Base-by-base conservation (phyloP, 2,888 invertebrate genomes). In the Cephus sareptanus region DNA sequence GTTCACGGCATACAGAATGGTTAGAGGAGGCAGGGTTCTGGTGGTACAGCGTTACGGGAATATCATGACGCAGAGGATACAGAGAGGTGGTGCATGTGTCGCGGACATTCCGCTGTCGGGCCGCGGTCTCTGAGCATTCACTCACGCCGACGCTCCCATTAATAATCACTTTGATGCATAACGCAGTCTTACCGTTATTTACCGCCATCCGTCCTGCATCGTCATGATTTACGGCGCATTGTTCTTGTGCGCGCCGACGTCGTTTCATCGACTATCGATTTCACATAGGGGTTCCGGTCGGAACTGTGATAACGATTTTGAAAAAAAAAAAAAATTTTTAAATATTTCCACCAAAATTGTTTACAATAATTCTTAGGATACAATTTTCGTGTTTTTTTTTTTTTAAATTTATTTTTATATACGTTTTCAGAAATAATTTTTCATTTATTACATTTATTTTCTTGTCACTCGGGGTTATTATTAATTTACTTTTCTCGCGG, bases 141-240 rank as follows among this genome's bases (percentile, higher is more conserved):
- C 87, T 90, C 90, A 90, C 82, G 83, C 80, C 84, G 87, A 87
- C 86, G 87, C 85, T 84, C 85, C 86, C 89, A 90, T 90, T 89
- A 89, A 90, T 90, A 89, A 89, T 88, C 87, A 87, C 89, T 90
- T 89, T 90, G 88, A 90, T 90, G 87, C 89, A 88, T 86, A 87
- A 87, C 87, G 85, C 85, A 81, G 85, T 83, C 84, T 83, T 83
- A 83, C 86, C 87, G 87, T 89, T 89, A 89, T 89, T 90, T 85
- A 89, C 86, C 85, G 83, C 83, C 70, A 31, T 79, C 68, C 70
- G 69, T 75, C n/a, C 33, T 34, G 71, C 34, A 34, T 13, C 71
- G 71, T n/a, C 80, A 84, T 84, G 87, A 88, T 88, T 88, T 88
- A 88, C 88, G 86, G 83, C 79, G 85, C 83, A 88, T 88, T 88